Evolutionary conservation across 92 coral and sea anemone genomes (phyloP).

Genomic region (Diadumene lineata): DNA sequence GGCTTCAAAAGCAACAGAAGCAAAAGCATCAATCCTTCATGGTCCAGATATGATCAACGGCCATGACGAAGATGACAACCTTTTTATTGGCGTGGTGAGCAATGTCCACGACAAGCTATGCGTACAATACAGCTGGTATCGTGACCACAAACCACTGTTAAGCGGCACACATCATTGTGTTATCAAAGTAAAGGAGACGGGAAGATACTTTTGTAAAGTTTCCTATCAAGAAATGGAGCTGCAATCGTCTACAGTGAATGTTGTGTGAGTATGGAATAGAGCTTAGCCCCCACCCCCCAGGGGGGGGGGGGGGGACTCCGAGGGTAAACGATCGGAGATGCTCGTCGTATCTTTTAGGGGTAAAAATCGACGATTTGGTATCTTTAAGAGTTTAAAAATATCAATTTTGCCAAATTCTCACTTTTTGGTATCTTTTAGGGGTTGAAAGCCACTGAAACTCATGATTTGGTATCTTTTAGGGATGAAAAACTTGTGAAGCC

Average conservation of each 20-base stretch:
- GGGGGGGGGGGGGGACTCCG: too few relatives aligned
- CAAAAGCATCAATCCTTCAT: conserved; percentile 1
- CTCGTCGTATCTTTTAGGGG: too few relatives aligned
- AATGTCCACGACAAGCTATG: conserved; percentile 19
- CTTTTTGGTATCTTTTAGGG: too few relatives aligned
- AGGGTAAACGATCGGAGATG: too few relatives aligned
- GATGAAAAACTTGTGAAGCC: too few relatives aligned
- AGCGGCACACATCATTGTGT: background rate
- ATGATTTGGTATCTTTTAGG: too few relatives aligned
- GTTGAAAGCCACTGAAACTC: too few relatives aligned
- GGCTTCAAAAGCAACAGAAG: conserved; percentile 1
- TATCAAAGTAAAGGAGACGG: conserved; percentile 2
- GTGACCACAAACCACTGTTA: conserved; percentile 9
- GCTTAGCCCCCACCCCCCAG: too few relatives aligned
- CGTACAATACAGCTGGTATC: conserved; percentile 8
- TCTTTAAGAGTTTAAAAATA: too few relatives aligned
- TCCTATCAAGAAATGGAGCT: conserved; percentile 2
- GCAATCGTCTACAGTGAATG: conserved; percentile 9
- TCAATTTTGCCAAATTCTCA: too few relatives aligned
- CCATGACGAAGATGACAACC: background rate
- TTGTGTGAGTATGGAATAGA: conserved; percentile 14
- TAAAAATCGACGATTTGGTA: too few relatives aligned
- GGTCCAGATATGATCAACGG: too few relatives aligned
- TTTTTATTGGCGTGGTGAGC: conserved; percentile 25
- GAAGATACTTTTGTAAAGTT: conserved; percentile 19